Evolutionary conservation across 2,888 invertebrate species (phyloP), one percentile per base, ranked within the genome.

Genomic region (Nipponacmea schrenckii): DNA sequence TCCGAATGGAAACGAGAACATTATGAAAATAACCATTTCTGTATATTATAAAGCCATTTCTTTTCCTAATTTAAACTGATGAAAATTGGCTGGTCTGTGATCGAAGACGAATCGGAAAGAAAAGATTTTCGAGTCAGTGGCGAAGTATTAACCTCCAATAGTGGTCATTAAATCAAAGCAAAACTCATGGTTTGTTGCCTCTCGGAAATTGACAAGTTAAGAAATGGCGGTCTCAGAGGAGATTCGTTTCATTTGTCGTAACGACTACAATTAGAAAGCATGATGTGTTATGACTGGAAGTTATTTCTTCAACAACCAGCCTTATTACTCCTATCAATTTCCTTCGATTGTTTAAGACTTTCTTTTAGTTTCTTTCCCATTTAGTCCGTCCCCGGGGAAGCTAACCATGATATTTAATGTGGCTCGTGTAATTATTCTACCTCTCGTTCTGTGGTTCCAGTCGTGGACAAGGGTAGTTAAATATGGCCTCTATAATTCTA

Each of bases 191-290:
- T 56, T 56, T 24, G 56, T 56, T 56, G 56, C 10, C 20, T 56
- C 20, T 24, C 14, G 56, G 56, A 56, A 56, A 56, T 56, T 56
- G 56, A 56, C 56, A 56, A 56, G 56, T 56, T 56, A 56, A 56
- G 56, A 56, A 56, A 24, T 24, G 56, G 14, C 24, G 24, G 24
- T 56, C 56, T 56, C 56, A 5, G 24, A 56, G 56, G 56, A 24
- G 56, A 24, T 56, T 24, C 56, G 24, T 56, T 56, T 56, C 56
- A 56, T 56, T 56, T 56, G 56, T 56, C 24, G 24, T 56, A 56
- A 56, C 56, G 56, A 56, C 20, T 24, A 56, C 56, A 56, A 56
- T 56, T 56, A 56, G 56, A 20, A 20, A 56, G 20, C 56, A 56
- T 56, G 56, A 56, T 56, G 24, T 24, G 56, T 56, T 56, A 56